Evolutionary conservation across 2,113 vertebrate genomes (phyloP).

Genomic region (Onychostoma macrolepis): DNA sequence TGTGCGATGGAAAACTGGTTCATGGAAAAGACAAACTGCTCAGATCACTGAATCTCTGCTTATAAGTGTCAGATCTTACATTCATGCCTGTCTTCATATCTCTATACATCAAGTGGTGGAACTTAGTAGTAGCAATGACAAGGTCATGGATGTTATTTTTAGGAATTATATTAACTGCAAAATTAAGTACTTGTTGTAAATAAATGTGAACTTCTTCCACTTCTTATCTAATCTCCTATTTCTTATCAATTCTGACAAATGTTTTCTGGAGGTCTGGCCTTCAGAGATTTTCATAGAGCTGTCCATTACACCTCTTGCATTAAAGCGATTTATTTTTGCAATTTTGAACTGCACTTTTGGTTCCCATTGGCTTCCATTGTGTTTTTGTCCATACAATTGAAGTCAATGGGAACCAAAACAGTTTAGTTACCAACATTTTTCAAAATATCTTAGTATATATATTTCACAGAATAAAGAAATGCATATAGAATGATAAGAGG

Average conservation of each 20-base stretch:
- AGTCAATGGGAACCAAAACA: not conserved
- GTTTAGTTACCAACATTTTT: not conserved
- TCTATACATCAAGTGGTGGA: not conserved
- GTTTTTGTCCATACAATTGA: not conserved
- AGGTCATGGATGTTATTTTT: not conserved
- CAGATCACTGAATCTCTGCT: not conserved
- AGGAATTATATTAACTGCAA: not conserved
- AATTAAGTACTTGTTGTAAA: not conserved
- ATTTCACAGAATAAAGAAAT: not conserved
- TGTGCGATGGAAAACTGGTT: constrained; percentile 15
- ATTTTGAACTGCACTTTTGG: too few species aligned
- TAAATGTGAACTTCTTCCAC: not conserved
- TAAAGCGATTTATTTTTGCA: not conserved
- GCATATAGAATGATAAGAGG: not conserved
- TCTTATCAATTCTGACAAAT: not conserved
- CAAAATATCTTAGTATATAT: not conserved
- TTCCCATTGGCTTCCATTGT: not conserved
- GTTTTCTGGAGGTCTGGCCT: not conserved
- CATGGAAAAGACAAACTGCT: not conserved
- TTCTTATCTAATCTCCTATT: not conserved
- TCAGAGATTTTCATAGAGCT: not conserved
- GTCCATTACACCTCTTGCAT: not conserved
- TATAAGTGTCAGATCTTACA: not conserved
- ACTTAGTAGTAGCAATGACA: not conserved
- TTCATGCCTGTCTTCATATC: not conserved